Percentiles rank a stretch among this genome's conserved stretches.
Conservation (phyloP, 1,140 invertebrate genomes). For the Popillia japonica region DNA sequence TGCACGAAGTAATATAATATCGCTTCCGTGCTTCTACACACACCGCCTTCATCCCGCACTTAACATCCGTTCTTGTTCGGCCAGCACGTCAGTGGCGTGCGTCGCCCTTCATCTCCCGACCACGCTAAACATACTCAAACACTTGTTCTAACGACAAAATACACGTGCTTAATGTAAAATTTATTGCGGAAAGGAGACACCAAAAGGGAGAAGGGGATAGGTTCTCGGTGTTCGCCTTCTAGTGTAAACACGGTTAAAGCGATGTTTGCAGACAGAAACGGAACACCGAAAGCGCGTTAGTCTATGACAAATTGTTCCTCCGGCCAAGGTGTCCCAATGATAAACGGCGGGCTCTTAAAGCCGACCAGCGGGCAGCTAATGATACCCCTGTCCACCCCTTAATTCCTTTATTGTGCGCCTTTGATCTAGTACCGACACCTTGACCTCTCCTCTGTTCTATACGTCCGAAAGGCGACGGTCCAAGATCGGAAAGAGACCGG, state of each 20-base stretch:
- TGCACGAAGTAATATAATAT: slow-evolving; percentile 47
- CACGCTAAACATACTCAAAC: neutral
- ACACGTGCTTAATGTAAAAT: slow-evolving; percentile 18
- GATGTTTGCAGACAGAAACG: slow-evolving; percentile 51
- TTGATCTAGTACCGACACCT: slow-evolving; percentile 59
- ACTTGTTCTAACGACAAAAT: neutral
- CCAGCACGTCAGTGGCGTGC: neutral
- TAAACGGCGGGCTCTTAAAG: slow-evolving; percentile 58
- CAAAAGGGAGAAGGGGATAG: too few species aligned
- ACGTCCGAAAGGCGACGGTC: slow-evolving; percentile 16
- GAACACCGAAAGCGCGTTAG: slow-evolving; percentile 26
- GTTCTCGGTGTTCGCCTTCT: slow-evolving; percentile 37
- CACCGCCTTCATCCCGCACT: too few species aligned
- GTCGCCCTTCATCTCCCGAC: neutral
- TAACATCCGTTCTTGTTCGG: neutral
- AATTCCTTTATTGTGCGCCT: slow-evolving; percentile 57
- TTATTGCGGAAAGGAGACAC: slow-evolving; percentile 35
- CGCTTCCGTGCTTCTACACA: too few species aligned
- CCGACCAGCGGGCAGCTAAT: slow-evolving; percentile 57
- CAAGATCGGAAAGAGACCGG: slow-evolving; percentile 30
- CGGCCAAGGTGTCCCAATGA: slow-evolving; percentile 57
- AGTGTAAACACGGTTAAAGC: slow-evolving; percentile 54
- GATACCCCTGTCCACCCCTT: slow-evolving; percentile 56
- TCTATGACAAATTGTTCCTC: slow-evolving; percentile 57
- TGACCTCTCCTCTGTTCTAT: slow-evolving; percentile 38